These are phyloP conservation scores for Drosophila tanythrix DNA, from an alignment of 2,888 invertebrate species.

Conservation along the genomic window DNA sequence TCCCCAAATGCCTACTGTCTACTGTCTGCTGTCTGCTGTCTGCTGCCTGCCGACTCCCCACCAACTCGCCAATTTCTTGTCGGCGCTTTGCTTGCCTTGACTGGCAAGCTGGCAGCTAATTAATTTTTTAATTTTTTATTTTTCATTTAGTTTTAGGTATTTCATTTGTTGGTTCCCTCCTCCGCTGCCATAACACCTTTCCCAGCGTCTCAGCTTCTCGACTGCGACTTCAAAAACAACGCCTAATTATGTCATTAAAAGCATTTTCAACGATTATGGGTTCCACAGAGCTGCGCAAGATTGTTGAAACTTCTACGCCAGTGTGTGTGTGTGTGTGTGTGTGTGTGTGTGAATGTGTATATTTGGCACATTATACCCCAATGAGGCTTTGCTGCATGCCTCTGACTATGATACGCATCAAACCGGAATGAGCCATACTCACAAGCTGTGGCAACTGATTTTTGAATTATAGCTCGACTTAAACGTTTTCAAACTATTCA, in stretches of 20 bases:
- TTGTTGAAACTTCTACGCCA: background rate
- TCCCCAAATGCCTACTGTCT: background rate
- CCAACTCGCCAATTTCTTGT: background rate
- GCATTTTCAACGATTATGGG: constrained; percentile 52
- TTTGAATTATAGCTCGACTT: background rate
- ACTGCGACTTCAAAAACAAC: constrained; percentile 41
- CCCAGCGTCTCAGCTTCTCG: constrained; percentile 19
- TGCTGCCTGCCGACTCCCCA: background rate
- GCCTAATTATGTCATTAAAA: constrained; percentile 77
- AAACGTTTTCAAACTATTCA: background rate
- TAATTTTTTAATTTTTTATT: constrained; percentile 39
- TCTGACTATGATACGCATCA: background rate
- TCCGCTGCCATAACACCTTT: constrained; percentile 45
- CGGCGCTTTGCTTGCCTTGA: constrained; percentile 21
- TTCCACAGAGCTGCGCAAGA: constrained; percentile 31
- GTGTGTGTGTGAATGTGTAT: background rate
- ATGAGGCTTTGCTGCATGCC: background rate
- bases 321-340: background rate
- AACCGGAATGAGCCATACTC: background rate
- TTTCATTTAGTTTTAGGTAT: constrained; percentile 21
- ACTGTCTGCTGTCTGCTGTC: background rate
- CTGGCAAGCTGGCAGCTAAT: constrained; percentile 56
- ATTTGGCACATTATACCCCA: background rate
- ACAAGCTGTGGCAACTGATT: background rate
- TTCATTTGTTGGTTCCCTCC: background rate